These are phyloP conservation scores for Mythimna lalbum DNA, from an alignment of 2,888 invertebrate genomes.

Conservation along the genomic window DNA sequence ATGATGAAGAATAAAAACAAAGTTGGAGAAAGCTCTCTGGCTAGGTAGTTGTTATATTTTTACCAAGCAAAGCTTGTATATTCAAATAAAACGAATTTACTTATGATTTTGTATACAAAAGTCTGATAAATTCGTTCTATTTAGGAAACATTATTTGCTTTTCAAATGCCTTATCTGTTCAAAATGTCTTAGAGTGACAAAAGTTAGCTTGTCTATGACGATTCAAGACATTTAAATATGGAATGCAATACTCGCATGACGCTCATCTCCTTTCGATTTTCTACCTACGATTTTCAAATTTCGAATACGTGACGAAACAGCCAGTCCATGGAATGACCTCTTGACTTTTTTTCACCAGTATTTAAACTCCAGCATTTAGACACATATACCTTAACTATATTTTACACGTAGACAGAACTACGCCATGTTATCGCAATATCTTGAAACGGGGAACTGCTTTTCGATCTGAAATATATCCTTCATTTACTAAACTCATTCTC, in stretches of 20 bases:
- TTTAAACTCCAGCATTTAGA: constrained; percentile 44
- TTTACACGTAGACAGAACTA: constrained; percentile 33
- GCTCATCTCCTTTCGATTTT: constrained; percentile 52
- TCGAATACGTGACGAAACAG: constrained; percentile 14
- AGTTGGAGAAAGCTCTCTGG: constrained; percentile 73
- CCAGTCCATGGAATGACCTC: constrained; percentile 69
- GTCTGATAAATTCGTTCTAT: constrained; percentile 30
- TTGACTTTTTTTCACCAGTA: constrained; percentile 51
- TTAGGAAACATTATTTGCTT: constrained; percentile 15
- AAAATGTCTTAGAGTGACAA: constrained; percentile 48
- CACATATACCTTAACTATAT: constrained; percentile 16
- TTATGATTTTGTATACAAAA: not conserved
- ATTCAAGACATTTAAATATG: constrained; percentile 52
- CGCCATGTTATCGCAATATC: constrained; percentile 5
- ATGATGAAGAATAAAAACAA: constrained; percentile 82
- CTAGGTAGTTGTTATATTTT: constrained; percentile 77
- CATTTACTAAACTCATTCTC: constrained; percentile 10
- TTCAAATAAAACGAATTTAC: constrained; percentile 25
- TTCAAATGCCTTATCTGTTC: not conserved
- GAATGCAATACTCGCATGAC: constrained; percentile 40
- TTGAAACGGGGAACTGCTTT: constrained; percentile 10
- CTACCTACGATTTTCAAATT: constrained; percentile 32
- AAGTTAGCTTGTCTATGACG: no score
- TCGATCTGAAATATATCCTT: not conserved
- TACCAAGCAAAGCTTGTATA: constrained; percentile 16